Base-by-base conservation (phyloP, 2,888 invertebrate species). In the Tricholauxania praeusta region DNA sequence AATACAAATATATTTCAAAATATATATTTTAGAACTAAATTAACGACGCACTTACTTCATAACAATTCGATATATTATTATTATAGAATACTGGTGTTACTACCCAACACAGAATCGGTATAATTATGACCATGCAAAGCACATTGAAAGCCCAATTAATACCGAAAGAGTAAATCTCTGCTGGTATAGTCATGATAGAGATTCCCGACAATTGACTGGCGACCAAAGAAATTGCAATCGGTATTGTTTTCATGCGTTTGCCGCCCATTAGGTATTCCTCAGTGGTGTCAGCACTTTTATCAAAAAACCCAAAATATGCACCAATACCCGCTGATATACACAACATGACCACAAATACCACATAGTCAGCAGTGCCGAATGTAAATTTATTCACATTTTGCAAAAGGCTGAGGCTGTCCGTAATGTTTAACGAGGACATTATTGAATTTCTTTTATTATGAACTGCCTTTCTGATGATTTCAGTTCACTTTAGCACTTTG, bases 201-300 rank as follows among this genome's bases (percentile, higher is more conserved):
- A 90, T 88, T 62, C 89, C 90, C 2, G 90, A 90, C 77, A 90
- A 83, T 77, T 89, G 89, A 75, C 89, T 89, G 60, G 92, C 91
- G 76, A 92, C 88, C 39, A 92, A 84, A 0, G 91, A 91, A 80
- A 92, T 89, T 52, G 91, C 89, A 63, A 92, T 90, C 2, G 92
- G 92, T 72, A 91, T 86, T 5, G 89, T 88, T 74, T 89, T 88
- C 88, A 91, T 89, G 53, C 87, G 88, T 76, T 89, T 88, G 71
- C 89, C 89, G 5, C 91, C 91, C 82, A 91, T 88, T 57, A 92
- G 85, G 80, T 91, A 91, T 74, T 89, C 89, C 15, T 90, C 89
- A 1, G 87, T 86, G 3, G 89, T 89, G 76, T 89, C 89, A 19
- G 85, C 84, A 48, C 86, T 83, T 76, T 87, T 88, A 57, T 89